phyloP scores from a whole-genome alignment of 2,888 invertebrate genomes.

The Tetragonula carbonaria region DNA sequence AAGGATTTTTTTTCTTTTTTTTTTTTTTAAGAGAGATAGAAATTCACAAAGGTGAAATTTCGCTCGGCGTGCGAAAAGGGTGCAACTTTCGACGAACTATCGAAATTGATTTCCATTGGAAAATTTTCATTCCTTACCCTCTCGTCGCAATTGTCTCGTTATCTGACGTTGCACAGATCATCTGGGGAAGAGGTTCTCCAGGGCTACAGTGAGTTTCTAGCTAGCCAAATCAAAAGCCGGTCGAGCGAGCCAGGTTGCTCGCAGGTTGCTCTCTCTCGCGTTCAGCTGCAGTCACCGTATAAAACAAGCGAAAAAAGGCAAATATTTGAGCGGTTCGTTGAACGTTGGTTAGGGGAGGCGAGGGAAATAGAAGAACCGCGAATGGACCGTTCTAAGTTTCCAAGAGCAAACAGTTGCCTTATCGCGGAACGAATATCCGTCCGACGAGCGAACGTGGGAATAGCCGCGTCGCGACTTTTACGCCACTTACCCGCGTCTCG shows the following conservation, averaged over 20 bases:
- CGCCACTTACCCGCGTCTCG: constrained; percentile 78
- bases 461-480: constrained; percentile 75
- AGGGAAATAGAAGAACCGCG: constrained; percentile 57
- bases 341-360: constrained; percentile 11
- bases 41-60: no score
- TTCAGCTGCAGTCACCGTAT: not conserved
- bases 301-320: constrained; percentile 18
- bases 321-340: constrained; percentile 62
- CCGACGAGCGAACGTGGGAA: constrained; percentile 77
- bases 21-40: no score
- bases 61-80: no score
- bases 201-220: not conserved
- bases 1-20: no score
- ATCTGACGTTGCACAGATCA: no score
- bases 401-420: constrained; percentile 75
- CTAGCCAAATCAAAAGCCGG: not conserved
- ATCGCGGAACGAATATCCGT: constrained; percentile 72
- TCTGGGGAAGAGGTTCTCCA: no score
- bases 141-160: no score
- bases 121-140: no score
- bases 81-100: no score
- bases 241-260: not conserved
- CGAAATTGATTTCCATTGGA: no score
- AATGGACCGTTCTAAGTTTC: constrained; percentile 72
- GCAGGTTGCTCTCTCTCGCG: not conserved